Base-by-base conservation (phyloP, 2,797 vertebrate genomes). In the Epinephelus awoara region DNA sequence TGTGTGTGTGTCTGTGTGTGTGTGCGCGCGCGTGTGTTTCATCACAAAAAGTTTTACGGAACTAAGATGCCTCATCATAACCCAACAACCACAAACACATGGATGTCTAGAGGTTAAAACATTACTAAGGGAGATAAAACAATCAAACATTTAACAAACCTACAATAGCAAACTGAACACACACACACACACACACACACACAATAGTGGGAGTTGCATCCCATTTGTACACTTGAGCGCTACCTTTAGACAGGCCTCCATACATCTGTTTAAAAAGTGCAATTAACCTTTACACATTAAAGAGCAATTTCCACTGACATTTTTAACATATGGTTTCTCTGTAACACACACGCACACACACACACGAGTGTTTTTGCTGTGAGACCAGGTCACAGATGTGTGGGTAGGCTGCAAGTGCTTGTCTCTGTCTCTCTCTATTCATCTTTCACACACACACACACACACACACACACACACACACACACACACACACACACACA, bases 241-340 rank as follows among this genome's bases (percentile, higher is more conserved):
- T 55, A 47, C 46, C 71, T 83, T 74, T 61, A 80, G 59, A 71
- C 56, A 40, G 67, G 17, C 18, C 49, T 11, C 44, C 42, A 63
- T 49, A 44, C 27, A 67, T 72, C 47, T 34, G 34, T 74, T 72
- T 1, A 65, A 70, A 79, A 77, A 52, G 50, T 59, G 49, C 10
- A 82, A 82, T 83, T 88, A 82, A 81, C 72, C 72, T 84, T 85
- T 74, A 77, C 17, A 72, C 80, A 82, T 13, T 70, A 5, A 9
- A 17, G 6, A 85, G 27, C 61, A 79, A 54, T 55, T 70, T 63
- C n/a, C 59, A n/a, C 47, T 77, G 66, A 75, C 29, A 76, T 58
- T 70, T 70, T 68, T 50, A 75, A 84, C 67, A 82, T 74, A 77
- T 56, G 71, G 58, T 42, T 70, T 42, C 68, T 70, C 69, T 42